Evolutionary conservation across 2,888 invertebrate genomes (phyloP), one percentile per base, ranked within the genome.

Genomic region (Thymelicus lineola): DNA sequence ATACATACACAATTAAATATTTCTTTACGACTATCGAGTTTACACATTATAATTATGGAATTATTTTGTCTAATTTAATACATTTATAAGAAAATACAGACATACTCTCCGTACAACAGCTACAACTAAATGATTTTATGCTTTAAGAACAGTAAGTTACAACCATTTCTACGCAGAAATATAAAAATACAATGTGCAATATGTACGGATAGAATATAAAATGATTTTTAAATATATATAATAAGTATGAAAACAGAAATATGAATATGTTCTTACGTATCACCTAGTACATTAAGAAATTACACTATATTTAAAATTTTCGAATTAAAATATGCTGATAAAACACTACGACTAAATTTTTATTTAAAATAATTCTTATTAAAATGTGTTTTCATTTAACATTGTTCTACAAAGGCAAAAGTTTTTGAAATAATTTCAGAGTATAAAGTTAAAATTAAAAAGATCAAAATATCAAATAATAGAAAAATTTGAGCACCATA

Each of bases 401-500:
- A 53, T 20, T 55, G 12, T n/a, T 55, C 14, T 55, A 14, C n/a
- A 57, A 72, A 73, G 63, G 66, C 69, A 73, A 42, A 42, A 70
- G 46, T 63, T 28, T 61, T 71, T 53, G 42, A 60, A 53, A 60
- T 66, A 59, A 69, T 53, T 46, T 58, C 20, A 35, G 42, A 65
- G 45, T 65, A 45, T n/a, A 65, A 64, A 28, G 42, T 64, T 53
- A 20, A 20, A 50, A 50, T 17, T 9, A 17, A 20, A 71, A 60
- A 71, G 42, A 67, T 50, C 15, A 53, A 77, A 77, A 75, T 65
- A 68, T 70, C 70, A 76, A 77, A 79, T 74, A 74, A 74, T 76
- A 75, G 75, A 72, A 77, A 77, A 75, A 58, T 76, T 78, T 78
- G 79, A 86, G 86, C 86, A 86, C 87, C 87, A 86, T 81, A 81